Percentiles rank a stretch among this genome's conserved stretches.
phyloP scores from a whole-genome alignment of 2,888 invertebrate species.

The Drosophila neonasuta region DNA sequence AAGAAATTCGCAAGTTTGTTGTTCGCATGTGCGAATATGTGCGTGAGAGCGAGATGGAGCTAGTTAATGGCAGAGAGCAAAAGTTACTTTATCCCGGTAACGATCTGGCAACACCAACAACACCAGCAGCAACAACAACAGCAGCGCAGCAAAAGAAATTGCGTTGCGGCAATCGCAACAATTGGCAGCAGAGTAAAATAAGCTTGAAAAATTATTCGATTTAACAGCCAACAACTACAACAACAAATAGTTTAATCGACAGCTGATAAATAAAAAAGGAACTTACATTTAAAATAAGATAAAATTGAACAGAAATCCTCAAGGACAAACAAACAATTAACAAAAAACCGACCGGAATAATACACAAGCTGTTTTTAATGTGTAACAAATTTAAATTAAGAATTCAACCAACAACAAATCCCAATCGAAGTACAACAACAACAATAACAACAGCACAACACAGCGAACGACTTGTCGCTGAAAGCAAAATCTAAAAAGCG shows the following conservation, averaged over 20 bases:
- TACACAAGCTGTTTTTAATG: constrained; percentile 43
- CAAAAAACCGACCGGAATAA: constrained; percentile 19
- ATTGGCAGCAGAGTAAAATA: constrained; percentile 53
- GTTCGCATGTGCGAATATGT: constrained; percentile 22
- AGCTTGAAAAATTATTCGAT: constrained; percentile 34
- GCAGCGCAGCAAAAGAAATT: constrained; percentile 60
- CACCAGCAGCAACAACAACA: constrained; percentile 51
- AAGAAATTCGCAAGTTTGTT: constrained; percentile 63
- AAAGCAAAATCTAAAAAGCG: constrained; percentile 56
- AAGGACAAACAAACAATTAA: constrained; percentile 3
- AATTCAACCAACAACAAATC: constrained; percentile 21
- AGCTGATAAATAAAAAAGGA: constrained; percentile 1
- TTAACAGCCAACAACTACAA: constrained; percentile 11
- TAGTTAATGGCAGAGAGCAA: constrained; percentile 42
- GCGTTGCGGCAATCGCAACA: constrained; percentile 66
- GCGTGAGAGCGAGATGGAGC: constrained; percentile 18
- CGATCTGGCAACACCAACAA: constrained; percentile 73
- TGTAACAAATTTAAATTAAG: constrained; percentile 43
- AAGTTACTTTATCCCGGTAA: constrained; percentile 64
- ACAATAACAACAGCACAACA: constrained; percentile 27
- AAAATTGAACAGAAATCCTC: background rate
- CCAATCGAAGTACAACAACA: constrained; percentile 33
- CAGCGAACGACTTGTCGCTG: constrained; percentile 53
- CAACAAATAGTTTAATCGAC: constrained; percentile 7
- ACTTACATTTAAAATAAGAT: background rate